Conservation (phyloP, 2,113 vertebrate species). For the Crotalus viridis region DNA sequence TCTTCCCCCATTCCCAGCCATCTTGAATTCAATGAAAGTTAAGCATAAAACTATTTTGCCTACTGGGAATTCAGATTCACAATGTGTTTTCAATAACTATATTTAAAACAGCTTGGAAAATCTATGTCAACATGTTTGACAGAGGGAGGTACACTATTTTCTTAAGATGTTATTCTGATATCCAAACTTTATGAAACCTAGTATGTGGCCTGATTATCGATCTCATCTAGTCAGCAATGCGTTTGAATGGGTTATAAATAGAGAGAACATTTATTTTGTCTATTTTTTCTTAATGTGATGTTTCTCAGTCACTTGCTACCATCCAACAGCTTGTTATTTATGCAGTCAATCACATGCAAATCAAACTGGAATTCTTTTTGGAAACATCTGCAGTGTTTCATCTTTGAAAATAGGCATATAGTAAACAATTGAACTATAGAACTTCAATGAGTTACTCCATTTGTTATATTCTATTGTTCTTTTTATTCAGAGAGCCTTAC, state of each 20-base stretch:
- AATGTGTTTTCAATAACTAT: conserved; percentile 81
- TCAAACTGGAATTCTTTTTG: background rate
- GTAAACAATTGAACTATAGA: background rate
- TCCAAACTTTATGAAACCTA: conserved; percentile 72
- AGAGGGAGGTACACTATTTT: conserved; percentile 67
- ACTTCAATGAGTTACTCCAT: background rate
- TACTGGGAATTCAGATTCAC: conserved; percentile 72
- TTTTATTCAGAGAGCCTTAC: background rate
- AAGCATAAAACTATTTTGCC: conserved; percentile 76
- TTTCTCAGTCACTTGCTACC: conserved; percentile 47
- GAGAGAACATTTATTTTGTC: conserved; percentile 50
- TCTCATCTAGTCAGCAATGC: conserved; percentile 56
- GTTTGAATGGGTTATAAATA: conserved; percentile 48
- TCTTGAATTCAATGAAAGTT: conserved; percentile 74
- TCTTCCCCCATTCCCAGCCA: conserved; percentile 68
- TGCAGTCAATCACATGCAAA: background rate
- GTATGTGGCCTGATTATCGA: conserved; percentile 71
- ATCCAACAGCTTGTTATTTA: conserved; percentile 39
- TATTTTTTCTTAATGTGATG: conserved; percentile 58
- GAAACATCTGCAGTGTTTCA: background rate
- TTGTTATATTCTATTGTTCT: background rate
- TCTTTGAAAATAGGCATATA: background rate
- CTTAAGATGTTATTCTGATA: conserved; percentile 74
- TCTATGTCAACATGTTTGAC: conserved; percentile 73
- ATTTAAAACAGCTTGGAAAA: conserved; percentile 78